Evolutionary conservation across 2,113 vertebrate species (phyloP).

Genomic region (Vulpes ferrilata): DNA sequence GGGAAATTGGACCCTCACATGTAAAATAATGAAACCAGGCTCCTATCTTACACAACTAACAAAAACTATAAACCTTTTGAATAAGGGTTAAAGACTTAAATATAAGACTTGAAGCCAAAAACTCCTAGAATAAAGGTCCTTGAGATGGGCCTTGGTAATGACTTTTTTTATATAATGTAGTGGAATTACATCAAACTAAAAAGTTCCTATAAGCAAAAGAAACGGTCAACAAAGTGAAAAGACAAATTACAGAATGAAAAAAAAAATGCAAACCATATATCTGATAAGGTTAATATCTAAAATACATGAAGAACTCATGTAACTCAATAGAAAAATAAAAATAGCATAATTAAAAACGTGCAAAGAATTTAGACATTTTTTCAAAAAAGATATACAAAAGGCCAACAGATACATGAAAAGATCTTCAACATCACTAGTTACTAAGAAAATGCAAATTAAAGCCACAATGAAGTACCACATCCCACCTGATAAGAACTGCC

Average conservation of each 20-base stretch:
- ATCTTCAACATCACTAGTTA: neutral
- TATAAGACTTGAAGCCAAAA: neutral
- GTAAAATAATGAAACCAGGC: neutral
- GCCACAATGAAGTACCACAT: neutral
- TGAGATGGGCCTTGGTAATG: neutral
- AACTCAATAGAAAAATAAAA: neutral
- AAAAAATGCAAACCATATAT: neutral
- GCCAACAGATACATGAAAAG: neutral
- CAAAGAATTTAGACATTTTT: neutral
- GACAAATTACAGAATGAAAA: neutral
- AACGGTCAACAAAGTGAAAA: neutral
- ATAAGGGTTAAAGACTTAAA: neutral
- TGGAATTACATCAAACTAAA: neutral
- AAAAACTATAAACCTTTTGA: neutral
- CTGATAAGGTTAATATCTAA: neutral
- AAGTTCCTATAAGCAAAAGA: neutral
- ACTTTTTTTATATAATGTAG: neutral
- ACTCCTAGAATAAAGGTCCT: neutral
- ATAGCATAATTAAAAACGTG: neutral
- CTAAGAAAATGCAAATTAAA: neutral
- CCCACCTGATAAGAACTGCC: neutral
- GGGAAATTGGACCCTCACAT: neutral
- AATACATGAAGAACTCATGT: neutral
- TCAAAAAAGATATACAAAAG: neutral
- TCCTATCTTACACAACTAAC: neutral